Percentiles rank a stretch among this genome's conserved stretches.
Evolutionary conservation across 2,113 vertebrate species (phyloP).

Genomic region (Spea multiplicata): DNA sequence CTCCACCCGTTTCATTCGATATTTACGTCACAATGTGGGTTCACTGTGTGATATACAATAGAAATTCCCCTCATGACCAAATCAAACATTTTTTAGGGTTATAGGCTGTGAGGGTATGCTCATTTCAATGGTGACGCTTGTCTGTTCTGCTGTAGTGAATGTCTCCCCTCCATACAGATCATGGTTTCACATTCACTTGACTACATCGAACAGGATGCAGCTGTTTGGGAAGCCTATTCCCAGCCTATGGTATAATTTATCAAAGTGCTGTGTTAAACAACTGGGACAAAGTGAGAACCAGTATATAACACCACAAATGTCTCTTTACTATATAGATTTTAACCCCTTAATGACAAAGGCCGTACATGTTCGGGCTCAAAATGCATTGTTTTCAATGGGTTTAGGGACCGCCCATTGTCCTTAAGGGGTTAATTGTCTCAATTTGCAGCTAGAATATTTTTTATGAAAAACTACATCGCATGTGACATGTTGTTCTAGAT

Average conservation of each 20-base stretch:
- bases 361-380: too few species aligned
- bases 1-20: neutral
- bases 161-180: slow-evolving; percentile 22
- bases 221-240: slow-evolving; percentile 39
- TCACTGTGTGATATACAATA: neutral
- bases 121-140: neutral
- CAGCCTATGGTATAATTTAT: slow-evolving; percentile 31
- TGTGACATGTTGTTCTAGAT: too few species aligned
- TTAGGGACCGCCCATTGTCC: too few species aligned
- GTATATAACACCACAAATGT: neutral
- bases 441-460: too few species aligned
- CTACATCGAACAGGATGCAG: slow-evolving; percentile 43
- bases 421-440: too few species aligned
- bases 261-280: slow-evolving; percentile 28
- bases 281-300: slow-evolving; percentile 16
- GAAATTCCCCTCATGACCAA: neutral
- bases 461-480: too few species aligned
- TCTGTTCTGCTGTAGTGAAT: neutral
- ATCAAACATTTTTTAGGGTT: neutral
- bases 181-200: slow-evolving; percentile 30
- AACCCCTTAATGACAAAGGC: too few species aligned
- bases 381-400: too few species aligned
- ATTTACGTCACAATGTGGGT: neutral
- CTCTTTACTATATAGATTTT: neutral
- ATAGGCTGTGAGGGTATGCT: neutral